Base-by-base conservation (phyloP, 1,140 invertebrate species). In the Trypoxylus dichotomus region DNA sequence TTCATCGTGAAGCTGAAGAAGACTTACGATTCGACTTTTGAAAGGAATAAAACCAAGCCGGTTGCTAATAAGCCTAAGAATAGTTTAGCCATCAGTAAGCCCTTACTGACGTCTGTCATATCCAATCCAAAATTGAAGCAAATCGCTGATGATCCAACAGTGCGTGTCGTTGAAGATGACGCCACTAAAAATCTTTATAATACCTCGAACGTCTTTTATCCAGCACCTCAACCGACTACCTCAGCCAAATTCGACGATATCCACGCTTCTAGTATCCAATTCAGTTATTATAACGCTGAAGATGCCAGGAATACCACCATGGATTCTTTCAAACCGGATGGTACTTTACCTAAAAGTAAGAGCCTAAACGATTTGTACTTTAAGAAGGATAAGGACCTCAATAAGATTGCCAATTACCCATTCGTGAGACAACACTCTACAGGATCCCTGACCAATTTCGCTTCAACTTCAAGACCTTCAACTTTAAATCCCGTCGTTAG, bases 1-100 rank as follows among this genome's bases (percentile, higher is more conserved):
- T 80, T 80, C 0, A 80, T 85, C 1, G 81, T 81, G 42, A 81
- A 82, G 77, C 42, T 85, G 10, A 85, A 85, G 75, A 73, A 76
- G 19, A 68, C 80, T 24, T 85, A 80, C 77, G 84, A 85, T 74
- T 77, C 81, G 19, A 81, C 83, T 15, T 54, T 29, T 25, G 10
- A 75, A 79, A 10, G 79, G 76, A 58, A 75, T 47, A 76, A 78
- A 24, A 13, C 43, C 1, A 76, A 78, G 43, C 76, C 76, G 13
- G 37, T 32, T 1, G 83, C 84, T 19, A 79, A 79, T 6, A 83
- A 82, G 74, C 79, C 83, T 0, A 82, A 84, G 77, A 79, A 83
- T 27, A 76, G 80, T 15, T 72, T 84, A 10, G 84, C 82, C 1
- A 84, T 85, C 7, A 85, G 83, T 72, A 83, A 82, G 76, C 84